Base-by-base conservation (phyloP, 1,140 invertebrate genomes). In the Radopholus similis region DNA sequence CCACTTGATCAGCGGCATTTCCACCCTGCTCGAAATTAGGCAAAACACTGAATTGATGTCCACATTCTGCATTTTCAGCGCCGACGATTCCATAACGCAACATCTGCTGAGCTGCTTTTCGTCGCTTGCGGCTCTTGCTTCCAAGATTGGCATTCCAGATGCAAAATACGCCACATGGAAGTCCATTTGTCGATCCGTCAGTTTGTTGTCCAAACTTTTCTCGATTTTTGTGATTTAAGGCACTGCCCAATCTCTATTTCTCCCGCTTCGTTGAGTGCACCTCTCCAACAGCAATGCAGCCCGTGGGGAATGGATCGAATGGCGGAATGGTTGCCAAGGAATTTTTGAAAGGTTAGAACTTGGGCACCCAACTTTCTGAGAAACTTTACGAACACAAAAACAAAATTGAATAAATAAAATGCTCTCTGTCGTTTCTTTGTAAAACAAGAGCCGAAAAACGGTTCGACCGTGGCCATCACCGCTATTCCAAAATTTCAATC, bases 231-330 rank as follows among this genome's bases (percentile, higher is more conserved):
- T 88, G 97, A 76, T 97, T 94, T 82, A 92, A 94, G 83, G 90
- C 91, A 0, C 85, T 98, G 64, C 95, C 95, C 2, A 91, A 91
- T 8, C 91, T 94, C 84, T 97, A 97, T 85, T 91, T 91, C 15
- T 86, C 54, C n/a, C 58, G 34, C n/a, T 79, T 35, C 40, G 66
- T 74, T 30, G 59, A 64, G 13, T 62, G 66, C 60, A 8, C 44
- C 21, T 5, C 70, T 8, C 70, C 66, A 5, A 40, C 66, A 2
- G 59, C 66, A 23, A 57, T 70, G 26, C 55, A 72, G 55, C 18
- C 5, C 54, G 4, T 6, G 9, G 21, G n/a, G 11, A 23, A 13
- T n/a, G 34, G n/a, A n/a, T n/a, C 53, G 21, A 68, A 68, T 32
- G 65, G 65, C n/a, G 30, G 15, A 34, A 18, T 40, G 26, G 32